phyloP scores from a whole-genome alignment of 2,888 invertebrate genomes.

The Cyrtodaria siliqua region DNA sequence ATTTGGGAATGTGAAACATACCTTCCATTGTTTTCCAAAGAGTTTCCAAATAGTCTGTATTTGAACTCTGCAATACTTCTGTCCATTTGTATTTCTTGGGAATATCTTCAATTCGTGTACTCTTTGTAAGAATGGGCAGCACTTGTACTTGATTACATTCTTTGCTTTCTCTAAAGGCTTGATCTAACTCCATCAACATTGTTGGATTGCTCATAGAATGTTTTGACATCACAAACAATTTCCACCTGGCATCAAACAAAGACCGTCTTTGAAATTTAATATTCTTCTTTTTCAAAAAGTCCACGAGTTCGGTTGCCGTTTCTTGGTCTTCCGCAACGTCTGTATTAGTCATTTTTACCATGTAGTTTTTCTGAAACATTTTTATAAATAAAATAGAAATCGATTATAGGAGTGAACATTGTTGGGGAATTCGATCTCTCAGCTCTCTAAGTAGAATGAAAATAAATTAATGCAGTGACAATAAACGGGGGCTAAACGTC shows the following conservation, averaged over 20 bases:
- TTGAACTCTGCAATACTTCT: slow-evolving; percentile 30
- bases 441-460: no score
- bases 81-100: slow-evolving; percentile 33
- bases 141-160: slow-evolving; percentile 39
- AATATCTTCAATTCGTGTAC: slow-evolving; percentile 26
- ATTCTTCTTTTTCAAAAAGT: slow-evolving; percentile 16
- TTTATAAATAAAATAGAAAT: no score
- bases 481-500: no score
- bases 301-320: slow-evolving; percentile 5
- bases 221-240: slow-evolving; percentile 45
- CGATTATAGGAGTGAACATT: no score
- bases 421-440: no score
- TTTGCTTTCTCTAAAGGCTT: slow-evolving; percentile 21
- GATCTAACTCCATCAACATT: slow-evolving; percentile 15
- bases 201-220: slow-evolving; percentile 6
- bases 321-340: slow-evolving; percentile 7
- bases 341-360: not conserved
- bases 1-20: no score
- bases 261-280: slow-evolving; percentile 16
- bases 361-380: no score
- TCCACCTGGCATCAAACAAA: slow-evolving; percentile 36
- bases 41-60: slow-evolving; percentile 28
- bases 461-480: no score
- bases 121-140: slow-evolving; percentile 35
- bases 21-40: slow-evolving; percentile 43